These are phyloP conservation scores for Caenorhabditis imperialis DNA, from an alignment of 2,888 invertebrate genomes.

Conservation along the genomic window DNA sequence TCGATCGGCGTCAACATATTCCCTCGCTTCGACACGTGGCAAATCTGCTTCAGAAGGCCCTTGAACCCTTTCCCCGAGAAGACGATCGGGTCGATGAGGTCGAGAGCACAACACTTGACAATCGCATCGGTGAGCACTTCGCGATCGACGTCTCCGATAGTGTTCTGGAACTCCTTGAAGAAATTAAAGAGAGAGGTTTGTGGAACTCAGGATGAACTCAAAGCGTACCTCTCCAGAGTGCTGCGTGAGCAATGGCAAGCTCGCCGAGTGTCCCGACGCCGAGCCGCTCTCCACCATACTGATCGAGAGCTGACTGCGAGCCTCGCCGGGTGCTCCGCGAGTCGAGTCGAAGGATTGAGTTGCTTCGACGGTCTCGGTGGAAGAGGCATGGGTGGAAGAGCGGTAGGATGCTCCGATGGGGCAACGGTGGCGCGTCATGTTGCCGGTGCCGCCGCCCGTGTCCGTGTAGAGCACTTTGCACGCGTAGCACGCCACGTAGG, in stretches of 20 bases:
- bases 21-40: constrained; percentile 49
- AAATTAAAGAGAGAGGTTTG: too few relatives aligned
- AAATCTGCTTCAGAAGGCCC: constrained; percentile 43
- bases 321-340: not conserved
- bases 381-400: constrained; percentile 57
- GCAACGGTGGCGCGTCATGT: constrained; percentile 77
- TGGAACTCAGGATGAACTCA: too few relatives aligned
- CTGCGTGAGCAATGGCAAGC: constrained; percentile 29
- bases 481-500: constrained; percentile 77
- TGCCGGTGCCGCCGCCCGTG: constrained; percentile 76
- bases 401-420: constrained; percentile 71
- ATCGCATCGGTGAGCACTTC: constrained; percentile 62
- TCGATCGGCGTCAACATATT: constrained; percentile 34
- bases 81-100: constrained; percentile 61
- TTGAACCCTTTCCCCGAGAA: constrained; percentile 62
- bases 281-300: constrained; percentile 12
- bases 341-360: constrained; percentile 61
- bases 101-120: constrained; percentile 60
- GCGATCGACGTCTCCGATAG: constrained; percentile 64
- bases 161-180: constrained; percentile 45
- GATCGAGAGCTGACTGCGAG: constrained; percentile 8
- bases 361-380: constrained; percentile 62
- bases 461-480: constrained; percentile 77
- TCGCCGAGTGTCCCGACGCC: not conserved
- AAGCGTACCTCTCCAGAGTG: constrained; percentile 48